Evolutionary conservation across 2,888 invertebrate genomes (phyloP).

Genomic region (Zele albiditarsus): DNA sequence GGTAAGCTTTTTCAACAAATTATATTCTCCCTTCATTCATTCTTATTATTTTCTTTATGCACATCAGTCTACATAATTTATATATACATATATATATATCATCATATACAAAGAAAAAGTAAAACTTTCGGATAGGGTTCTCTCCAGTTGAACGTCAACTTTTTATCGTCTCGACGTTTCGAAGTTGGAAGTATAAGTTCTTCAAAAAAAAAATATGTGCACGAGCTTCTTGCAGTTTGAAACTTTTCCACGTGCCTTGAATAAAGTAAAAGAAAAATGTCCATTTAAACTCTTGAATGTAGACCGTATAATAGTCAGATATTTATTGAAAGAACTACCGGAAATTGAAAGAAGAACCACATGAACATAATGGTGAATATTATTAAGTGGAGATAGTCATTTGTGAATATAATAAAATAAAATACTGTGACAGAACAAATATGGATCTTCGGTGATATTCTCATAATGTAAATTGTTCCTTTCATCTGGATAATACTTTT

Average conservation of each 20-base stretch:
- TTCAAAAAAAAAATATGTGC: not conserved
- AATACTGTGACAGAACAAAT: not conserved
- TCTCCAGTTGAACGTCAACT: not conserved
- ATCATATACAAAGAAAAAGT: not conserved
- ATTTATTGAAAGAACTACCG: not conserved
- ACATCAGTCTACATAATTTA: not conserved
- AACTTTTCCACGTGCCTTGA: not conserved
- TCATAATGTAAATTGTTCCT: too few species aligned
- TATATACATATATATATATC: not conserved
- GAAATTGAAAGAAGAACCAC: not conserved
- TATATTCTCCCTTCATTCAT: not conserved
- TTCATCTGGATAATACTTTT: too few species aligned
- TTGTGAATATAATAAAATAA: too few species aligned
- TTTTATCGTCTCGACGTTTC: not conserved
- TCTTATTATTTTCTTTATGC: not conserved
- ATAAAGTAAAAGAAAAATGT: constrained; percentile 4
- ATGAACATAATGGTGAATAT: not conserved
- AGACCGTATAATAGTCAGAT: not conserved
- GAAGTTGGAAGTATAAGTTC: not conserved
- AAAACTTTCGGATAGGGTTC: not conserved
- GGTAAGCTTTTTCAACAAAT: not conserved
- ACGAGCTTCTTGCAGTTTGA: not conserved
- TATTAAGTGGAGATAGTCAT: too few species aligned
- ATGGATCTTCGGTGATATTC: too few species aligned
- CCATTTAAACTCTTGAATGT: not conserved